Conservation (phyloP, 2,113 vertebrate species). For the Clinocottus analis region DNA sequence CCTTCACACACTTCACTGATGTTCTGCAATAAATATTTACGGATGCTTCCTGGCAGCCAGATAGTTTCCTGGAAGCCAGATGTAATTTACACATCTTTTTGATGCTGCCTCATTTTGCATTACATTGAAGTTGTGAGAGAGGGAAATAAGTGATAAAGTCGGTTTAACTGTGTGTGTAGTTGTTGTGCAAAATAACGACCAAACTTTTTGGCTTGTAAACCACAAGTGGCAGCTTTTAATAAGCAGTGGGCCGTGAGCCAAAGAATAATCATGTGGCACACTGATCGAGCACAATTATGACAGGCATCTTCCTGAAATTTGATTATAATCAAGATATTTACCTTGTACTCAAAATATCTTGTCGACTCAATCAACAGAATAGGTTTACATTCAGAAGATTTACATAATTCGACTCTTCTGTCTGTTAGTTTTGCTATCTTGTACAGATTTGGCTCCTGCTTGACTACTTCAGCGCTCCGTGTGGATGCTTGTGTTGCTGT, state of each 20-base stretch:
- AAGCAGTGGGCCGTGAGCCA: conserved; percentile 23
- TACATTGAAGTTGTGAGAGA: conserved; percentile 70
- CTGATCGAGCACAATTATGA: conserved; percentile 44
- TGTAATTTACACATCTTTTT: conserved; percentile 79
- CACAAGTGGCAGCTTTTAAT: conserved; percentile 50
- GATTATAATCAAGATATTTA: conserved; percentile 43
- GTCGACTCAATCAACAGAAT: conserved; percentile 50
- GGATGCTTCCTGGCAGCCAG: conserved; percentile 73
- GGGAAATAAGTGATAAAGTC: conserved; percentile 50
- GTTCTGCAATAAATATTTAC: conserved; percentile 81
- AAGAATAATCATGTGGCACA: conserved; percentile 39
- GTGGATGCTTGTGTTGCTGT: neutral
- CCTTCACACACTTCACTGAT: conserved; percentile 78
- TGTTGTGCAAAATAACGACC: conserved; percentile 21
- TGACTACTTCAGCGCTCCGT: neutral
- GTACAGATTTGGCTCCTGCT: neutral
- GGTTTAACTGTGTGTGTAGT: conserved; percentile 43
- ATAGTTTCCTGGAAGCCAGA: conserved; percentile 75
- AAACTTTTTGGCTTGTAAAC: conserved; percentile 48
- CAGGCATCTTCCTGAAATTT: conserved; percentile 33
- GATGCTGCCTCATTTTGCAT: conserved; percentile 75
- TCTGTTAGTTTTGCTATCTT: neutral
- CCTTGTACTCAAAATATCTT: conserved; percentile 45
- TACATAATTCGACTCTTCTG: conserved; percentile 23
- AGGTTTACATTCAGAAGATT: conserved; percentile 44